Percentiles rank a stretch among this genome's conserved stretches.
phyloP scores from a whole-genome alignment of 2,113 vertebrate species.

The Capreolus pygargus region DNA sequence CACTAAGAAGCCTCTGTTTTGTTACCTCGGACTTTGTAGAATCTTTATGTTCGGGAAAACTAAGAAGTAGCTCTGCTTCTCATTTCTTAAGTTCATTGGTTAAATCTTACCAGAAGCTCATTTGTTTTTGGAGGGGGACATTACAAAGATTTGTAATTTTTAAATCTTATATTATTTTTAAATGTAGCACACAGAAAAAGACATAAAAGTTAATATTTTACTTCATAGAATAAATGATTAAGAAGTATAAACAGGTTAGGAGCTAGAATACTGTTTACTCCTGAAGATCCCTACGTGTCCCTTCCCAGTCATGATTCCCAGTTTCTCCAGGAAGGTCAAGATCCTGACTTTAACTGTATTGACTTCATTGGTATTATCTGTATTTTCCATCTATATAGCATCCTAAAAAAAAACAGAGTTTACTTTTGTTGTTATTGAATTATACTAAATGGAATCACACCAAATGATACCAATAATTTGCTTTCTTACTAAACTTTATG shows the following conservation, averaged over 20 bases:
- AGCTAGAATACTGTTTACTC: background rate
- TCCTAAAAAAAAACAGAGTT: background rate
- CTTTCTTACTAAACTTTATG: background rate
- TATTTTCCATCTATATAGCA: background rate
- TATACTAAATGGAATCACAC: background rate
- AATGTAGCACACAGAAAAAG: constrained; percentile 2
- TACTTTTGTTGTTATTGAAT: background rate
- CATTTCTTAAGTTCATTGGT: background rate
- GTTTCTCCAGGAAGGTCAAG: background rate
- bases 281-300: background rate
- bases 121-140: background rate
- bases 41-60: constrained; percentile 10
- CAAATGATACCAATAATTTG: background rate
- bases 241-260: background rate
- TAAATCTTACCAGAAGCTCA: background rate
- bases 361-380: background rate
- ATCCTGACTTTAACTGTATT: background rate
- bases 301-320: background rate
- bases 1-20: background rate
- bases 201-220: background rate
- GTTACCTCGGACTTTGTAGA: background rate
- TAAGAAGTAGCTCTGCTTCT: background rate
- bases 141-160: background rate
- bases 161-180: background rate
- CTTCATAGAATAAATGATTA: background rate